Conservation (phyloP, 1,140 invertebrate genomes). For the Proales similis region DNA sequence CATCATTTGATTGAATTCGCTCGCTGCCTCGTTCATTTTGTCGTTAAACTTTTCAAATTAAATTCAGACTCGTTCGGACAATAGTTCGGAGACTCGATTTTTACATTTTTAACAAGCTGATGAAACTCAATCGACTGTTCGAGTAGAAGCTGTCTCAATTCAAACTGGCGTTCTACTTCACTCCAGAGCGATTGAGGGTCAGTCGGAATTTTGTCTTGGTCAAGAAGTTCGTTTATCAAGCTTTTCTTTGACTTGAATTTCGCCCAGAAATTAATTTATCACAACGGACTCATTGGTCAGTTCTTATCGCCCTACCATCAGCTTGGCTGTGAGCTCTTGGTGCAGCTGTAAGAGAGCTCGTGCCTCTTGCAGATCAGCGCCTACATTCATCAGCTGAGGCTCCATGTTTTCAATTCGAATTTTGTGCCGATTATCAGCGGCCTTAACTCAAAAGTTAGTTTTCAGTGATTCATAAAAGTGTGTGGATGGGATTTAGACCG, state of each 20-base stretch:
- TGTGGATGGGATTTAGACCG: too few species aligned
- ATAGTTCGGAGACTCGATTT: neutral
- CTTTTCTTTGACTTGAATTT: conserved; percentile 71
- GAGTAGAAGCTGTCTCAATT: conserved; percentile 59
- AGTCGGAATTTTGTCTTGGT: conserved; percentile 74
- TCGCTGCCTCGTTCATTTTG: conserved; percentile 40
- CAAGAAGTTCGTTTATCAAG: conserved; percentile 76
- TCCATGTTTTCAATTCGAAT: conserved; percentile 76
- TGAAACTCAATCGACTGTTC: conserved; percentile 2
- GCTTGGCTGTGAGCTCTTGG: conserved; percentile 71
- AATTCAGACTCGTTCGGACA: conserved; percentile 29
- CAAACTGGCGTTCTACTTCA: conserved; percentile 77
- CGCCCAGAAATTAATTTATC: conserved; percentile 34
- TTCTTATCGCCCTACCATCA: conserved; percentile 62
- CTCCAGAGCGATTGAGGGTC: conserved; percentile 63
- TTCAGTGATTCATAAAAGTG: too few species aligned
- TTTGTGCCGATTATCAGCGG: conserved; percentile 70
- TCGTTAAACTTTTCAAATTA: conserved; percentile 19
- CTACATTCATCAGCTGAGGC: conserved; percentile 73
- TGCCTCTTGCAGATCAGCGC: conserved; percentile 68
- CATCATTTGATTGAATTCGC: conserved; percentile 11
- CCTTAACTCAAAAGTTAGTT: too few species aligned
- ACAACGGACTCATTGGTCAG: neutral
- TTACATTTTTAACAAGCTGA: neutral
- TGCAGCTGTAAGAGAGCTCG: conserved; percentile 67